Conservation (phyloP, 2,113 vertebrate species). For the Mugil cephalus region DNA sequence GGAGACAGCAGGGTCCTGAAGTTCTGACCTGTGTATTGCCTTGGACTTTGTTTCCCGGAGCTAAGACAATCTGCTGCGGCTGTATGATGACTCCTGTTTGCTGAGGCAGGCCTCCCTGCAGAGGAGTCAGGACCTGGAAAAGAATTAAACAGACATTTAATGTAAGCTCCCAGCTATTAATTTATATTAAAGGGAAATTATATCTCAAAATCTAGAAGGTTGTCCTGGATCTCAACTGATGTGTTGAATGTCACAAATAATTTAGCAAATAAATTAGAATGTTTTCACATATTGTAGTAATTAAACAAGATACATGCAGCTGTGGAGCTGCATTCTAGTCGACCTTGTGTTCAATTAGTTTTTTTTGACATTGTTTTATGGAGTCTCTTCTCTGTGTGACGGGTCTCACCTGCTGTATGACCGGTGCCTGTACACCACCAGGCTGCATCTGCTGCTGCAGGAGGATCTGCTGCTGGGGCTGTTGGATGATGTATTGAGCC, state of each 20-base stretch:
- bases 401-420: constrained; percentile 93
- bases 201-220: neutral
- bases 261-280: neutral
- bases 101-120: constrained; percentile 93
- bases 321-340: neutral
- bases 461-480: constrained; percentile 94
- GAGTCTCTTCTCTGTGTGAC: constrained; percentile 7
- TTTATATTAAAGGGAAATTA: neutral
- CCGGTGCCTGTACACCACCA: constrained; percentile 94
- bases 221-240: neutral
- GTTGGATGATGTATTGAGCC: constrained; percentile 95
- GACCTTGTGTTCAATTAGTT: no score
- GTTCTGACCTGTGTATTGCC: constrained; percentile 88
- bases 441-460: constrained; percentile 97
- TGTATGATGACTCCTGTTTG: constrained; percentile 99
- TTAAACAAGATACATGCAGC: neutral
- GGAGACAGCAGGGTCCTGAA: no score
- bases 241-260: neutral
- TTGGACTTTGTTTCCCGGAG: constrained; percentile 91
- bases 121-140: constrained; percentile 92
- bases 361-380: no score
- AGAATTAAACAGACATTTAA: constrained; percentile 7
- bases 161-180: neutral
- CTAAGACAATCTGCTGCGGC: constrained; percentile 97
- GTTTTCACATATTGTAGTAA: no score